Conservation (phyloP, 2,113 vertebrate genomes). For the Trinectes maculatus region DNA sequence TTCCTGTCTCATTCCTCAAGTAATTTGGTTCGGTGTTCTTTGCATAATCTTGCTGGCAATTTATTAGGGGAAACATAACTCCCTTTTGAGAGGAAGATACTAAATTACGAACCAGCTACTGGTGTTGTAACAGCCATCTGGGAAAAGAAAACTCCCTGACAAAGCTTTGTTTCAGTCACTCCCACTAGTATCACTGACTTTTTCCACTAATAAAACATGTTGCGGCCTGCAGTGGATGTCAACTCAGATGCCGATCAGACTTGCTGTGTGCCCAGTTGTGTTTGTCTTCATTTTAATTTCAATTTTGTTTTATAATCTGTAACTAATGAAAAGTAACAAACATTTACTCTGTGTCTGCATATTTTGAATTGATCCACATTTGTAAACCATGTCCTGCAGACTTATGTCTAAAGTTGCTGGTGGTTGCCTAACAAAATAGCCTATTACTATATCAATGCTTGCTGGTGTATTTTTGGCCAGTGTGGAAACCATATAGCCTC, state of each 20-base stretch:
- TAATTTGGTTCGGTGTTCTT: neutral
- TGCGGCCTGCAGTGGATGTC: neutral
- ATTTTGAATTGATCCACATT: neutral
- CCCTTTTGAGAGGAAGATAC: too few relatives aligned
- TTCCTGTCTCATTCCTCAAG: too few relatives aligned
- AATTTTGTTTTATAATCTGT: neutral
- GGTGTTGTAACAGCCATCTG: neutral
- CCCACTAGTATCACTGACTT: neutral
- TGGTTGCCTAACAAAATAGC: constrained; percentile 27
- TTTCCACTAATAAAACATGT: neutral
- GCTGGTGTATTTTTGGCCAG: constrained; percentile 79
- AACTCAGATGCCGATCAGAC: neutral
- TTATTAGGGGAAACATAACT: too few relatives aligned
- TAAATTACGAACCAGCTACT: too few relatives aligned
- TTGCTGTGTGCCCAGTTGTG: neutral
- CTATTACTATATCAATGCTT: constrained; percentile 67
- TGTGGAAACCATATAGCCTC: constrained; percentile 79
- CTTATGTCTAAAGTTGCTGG: neutral
- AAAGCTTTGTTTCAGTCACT: neutral
- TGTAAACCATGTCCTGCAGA: neutral
- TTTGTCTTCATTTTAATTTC: neutral
- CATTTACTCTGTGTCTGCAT: neutral
- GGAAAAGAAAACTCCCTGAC: neutral
- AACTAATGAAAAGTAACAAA: neutral
- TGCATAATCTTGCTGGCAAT: neutral